Evolutionary conservation across 2,888 invertebrate species (phyloP), one percentile per base, ranked within the genome.

Genomic region (Morpho helenor): DNA sequence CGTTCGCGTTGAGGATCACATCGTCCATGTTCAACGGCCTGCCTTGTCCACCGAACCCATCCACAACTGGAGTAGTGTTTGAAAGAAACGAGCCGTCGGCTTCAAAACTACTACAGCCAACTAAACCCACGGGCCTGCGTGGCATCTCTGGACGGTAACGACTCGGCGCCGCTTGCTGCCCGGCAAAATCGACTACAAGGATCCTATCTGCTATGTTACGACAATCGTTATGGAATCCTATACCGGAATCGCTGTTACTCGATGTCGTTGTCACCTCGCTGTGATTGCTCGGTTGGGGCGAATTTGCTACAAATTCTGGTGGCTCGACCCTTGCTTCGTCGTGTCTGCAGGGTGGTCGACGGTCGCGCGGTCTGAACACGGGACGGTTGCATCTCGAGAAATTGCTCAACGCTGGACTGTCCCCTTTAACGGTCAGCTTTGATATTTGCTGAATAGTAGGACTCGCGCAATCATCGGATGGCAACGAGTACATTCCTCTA

Each of bases 181-280:
- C 84, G 0, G 93, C 93, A 74, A 95, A 95, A 74, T 96, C 96
- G 0, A 95, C 95, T 0, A 95, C 94, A 42, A 95, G 79, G 70
- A 96, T 96, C 60, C 96, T 91, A 77, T 96, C 96, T 0, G 96
- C 95, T 54, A 96, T 94, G 72, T 96, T 96, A 8, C 95, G 94
- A 70, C 95, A 95, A 71, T 98, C 97, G 71, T 97, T 97, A 65
- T 97, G 94, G 72, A 98, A 98, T 0, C 98, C 98, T 62, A 98
- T 97, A 0, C 98, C 98, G 2, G 98, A 98, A 79, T 98, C 98
- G 58, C 97, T 97, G 79, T 98, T 98, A 69, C 97, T 97, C 0
- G 97, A 97, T 22, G 96, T 95, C 0, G 94, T 94, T 0, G 95
- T 95, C 7, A 95, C 92, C 68, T 95, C 96, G 72, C 96, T 96